Percentiles rank a stretch among this genome's conserved stretches.
Conservation (phyloP, 2,113 vertebrate genomes). For the Theristicus caerulescens region DNA sequence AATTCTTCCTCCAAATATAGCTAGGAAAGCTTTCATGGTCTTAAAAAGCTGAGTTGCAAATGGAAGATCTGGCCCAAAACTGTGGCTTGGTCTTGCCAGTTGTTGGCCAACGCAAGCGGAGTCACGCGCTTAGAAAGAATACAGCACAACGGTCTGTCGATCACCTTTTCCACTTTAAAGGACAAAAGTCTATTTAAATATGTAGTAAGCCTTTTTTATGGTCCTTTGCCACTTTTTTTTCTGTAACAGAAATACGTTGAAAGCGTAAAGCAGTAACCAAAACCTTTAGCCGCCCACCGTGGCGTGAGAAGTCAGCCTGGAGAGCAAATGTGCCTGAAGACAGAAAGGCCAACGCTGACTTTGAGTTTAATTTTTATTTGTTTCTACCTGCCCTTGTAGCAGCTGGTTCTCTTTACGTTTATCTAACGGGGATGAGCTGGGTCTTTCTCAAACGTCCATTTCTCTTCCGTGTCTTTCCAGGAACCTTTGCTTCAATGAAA, state of each 20-base stretch:
- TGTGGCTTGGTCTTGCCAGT: too few relatives aligned
- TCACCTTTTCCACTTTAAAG: not conserved
- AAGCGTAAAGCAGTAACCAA: not conserved
- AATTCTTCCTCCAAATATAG: too few relatives aligned
- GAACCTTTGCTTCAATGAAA: not conserved
- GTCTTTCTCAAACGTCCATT: not conserved
- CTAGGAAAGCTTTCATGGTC: too few relatives aligned
- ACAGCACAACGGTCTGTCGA: rapidly evolving
- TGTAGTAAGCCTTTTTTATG: not conserved
- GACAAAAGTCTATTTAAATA: not conserved
- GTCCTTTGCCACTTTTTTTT: not conserved
- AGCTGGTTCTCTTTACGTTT: not conserved
- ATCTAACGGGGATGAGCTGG: not conserved
- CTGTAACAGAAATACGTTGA: too few relatives aligned
- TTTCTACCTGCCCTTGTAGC: not conserved
- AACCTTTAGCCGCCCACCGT: rapidly evolving
- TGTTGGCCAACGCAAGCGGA: not conserved
- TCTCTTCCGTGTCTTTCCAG: not conserved
- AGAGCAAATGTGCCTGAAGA: not conserved
- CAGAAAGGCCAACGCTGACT: not conserved
- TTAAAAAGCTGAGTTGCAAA: not conserved
- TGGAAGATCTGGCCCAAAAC: not conserved
- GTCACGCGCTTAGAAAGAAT: rapidly evolving
- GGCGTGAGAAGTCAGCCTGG: too few relatives aligned
- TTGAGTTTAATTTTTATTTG: not conserved